Base-by-base conservation (phyloP, 2,888 invertebrate genomes). In the Cheilosia grossa region DNA sequence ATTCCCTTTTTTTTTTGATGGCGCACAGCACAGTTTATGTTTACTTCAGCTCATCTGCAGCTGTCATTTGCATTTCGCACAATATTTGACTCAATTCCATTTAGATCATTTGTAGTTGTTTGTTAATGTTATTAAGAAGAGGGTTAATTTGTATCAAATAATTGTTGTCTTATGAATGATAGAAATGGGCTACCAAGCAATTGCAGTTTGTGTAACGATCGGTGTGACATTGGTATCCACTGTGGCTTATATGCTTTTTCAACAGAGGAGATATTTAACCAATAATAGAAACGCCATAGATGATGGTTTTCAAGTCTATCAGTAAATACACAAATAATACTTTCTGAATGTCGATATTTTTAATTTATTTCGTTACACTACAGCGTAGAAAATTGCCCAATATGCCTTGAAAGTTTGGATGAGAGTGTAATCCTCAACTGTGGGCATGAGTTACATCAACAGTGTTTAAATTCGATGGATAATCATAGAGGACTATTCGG, bases 401-500 rank as follows among this genome's bases (percentile, higher is more conserved):
- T 73, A n/a, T 73, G 73, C 44, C n/a, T 61, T 3, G 64, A 37
- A 17, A 27, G 1, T 10, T 6, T 61, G 42, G 19, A 67, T 15
- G 17, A 19, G 7, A 10, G 13, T 19, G 37, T 37, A 10, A 10
- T 54, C 13, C 24, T 77, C 10, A 47, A 54, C 13, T 77, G 77
- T 17, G 77, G 77, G 0, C 77, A 77, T 53, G 47, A 10, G 17
- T 15, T 77, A 1, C 77, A 77, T 27, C n/a, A 2, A 2, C 1
- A 0, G 5, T 77, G 77, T 30, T 54, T 77, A 15, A 6, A 0
- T 2, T 17, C 17, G 1, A 61, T 77, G 69, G 2, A 61, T 17
- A 13, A 15, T 0, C 10, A 17, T 3, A 42, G 33, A 17, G 19
- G 6, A 0, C 0, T 1, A 0, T 24, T 6, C 0, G 0, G 27